Base-by-base conservation (phyloP, 2,797 vertebrate species). In the Cyclura pinguis region DNA sequence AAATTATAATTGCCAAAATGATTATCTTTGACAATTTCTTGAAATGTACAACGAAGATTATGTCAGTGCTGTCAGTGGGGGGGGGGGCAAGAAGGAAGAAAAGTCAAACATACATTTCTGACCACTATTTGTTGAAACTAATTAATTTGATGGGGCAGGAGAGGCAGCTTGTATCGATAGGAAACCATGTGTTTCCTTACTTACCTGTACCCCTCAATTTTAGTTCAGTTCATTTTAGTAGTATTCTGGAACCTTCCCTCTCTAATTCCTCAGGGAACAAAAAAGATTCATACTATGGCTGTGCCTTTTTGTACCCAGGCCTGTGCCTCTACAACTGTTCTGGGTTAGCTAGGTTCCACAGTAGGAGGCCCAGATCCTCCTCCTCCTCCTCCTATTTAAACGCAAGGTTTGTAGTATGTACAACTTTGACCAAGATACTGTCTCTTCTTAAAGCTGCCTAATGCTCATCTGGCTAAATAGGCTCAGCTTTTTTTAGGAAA, bases 1-100 rank as follows among this genome's bases (percentile, higher is more conserved):
- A 50, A 73, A 73, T 88, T 81, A 81, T 82, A 82, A 82, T 73
- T 88, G 64, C 78, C 87, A 42, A 82, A 81, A 52, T 42, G n/a
- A 88, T 82, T 88, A 82, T 57, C 64, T 35, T 32, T 73, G 78
- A 72, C 77, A 88, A 47, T 32, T 88, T 32, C 50, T 88, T 88
- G 78, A 88, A 82, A 73, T 50, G 81, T 24, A 3, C 78, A 73
- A 16, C 38, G 47, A 35, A 57, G 72, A 88, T 81, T 14, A 57
- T 16, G 5, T 29, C 64, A 88, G 13, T 82, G 67, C 78, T 82
- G 78, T 57, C 64, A 82, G 35, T 32, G 38, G 42, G 81, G 13
- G 62, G 6, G 29, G 67, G 29, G 7, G 2, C 62, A 55, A 50
- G 18, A 50, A 67, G 38, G 12, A 80, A 80, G 20, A 80, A 69